Evolutionary conservation across 1,140 invertebrate genomes (phyloP), one percentile per base, ranked within the genome.

Genomic region (Pinna nobilis): DNA sequence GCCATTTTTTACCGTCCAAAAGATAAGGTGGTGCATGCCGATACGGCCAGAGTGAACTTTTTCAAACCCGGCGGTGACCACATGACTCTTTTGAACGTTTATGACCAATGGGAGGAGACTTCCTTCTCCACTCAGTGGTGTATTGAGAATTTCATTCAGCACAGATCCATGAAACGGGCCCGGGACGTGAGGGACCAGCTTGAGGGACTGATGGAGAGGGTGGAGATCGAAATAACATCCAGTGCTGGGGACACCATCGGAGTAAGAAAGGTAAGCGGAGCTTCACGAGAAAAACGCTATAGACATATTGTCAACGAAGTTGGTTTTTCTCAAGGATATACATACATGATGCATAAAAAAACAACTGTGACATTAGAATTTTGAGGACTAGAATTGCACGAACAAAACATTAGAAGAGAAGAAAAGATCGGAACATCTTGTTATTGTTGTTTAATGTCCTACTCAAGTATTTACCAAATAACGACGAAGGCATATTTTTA

Each of bases 131-230:
- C 94, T 0, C 96, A 98, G 87, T 99, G 98, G 98, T 99, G 98
- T 89, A 98, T 96, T 84, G 98, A 99, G 90, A 99, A 99, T 90
- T 99, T 97, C 84, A 97, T 99, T 80, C 98, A 99, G 86, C 94
- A 98, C 87, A 91, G 94, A 71, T 99, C 97, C 1, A 97, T 99
- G 96, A 98, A 97, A 89, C 90, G 98, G 78, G 97, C 98, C 0
- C 89, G 97, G 70, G 98, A 99, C 91, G 96, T 99, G 0, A 90
- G 98, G 30, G 98, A 99, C 86, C 98, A 99, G 88, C 86, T 99
- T n/a, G 95, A 96, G 39, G 95, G 96, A 3, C 89, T 99, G 15
- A 95, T 99, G 94, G 95, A 99, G 84, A 90, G 98, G 59, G 97
- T 99, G 18, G 98, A 99, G 92, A 97, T 99, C 83, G 96, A 98